phyloP scores from a whole-genome alignment of 2,113 vertebrate genomes.

The Ochotona curzoniae region DNA sequence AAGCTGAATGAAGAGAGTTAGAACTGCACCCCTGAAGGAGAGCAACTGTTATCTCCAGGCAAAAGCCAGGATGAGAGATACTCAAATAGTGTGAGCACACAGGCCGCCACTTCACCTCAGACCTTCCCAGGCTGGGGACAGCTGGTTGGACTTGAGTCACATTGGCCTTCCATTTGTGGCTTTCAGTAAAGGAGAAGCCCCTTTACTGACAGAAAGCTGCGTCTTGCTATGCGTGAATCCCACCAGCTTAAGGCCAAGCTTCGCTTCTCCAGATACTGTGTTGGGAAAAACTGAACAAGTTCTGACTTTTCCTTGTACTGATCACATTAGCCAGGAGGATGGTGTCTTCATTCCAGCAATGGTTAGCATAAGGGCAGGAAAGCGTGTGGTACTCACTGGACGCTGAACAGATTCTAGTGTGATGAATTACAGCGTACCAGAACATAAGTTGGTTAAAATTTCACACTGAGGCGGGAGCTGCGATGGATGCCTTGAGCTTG shows the following conservation, averaged over 20 bases:
- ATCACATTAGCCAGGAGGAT: not conserved
- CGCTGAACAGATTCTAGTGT: not conserved
- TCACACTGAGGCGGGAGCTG: not conserved
- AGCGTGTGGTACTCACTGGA: not conserved
- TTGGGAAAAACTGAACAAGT: not conserved
- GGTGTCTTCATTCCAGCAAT: not conserved
- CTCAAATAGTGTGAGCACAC: not conserved
- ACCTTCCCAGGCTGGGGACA: not conserved
- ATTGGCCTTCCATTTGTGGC: not conserved
- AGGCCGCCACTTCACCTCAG: not conserved
- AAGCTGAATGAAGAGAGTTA: not conserved
- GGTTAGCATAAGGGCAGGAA: not conserved
- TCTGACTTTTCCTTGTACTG: not conserved
- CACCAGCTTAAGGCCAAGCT: not conserved
- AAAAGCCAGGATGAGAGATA: not conserved
- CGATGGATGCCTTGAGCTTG: not conserved
- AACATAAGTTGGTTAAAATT: not conserved
- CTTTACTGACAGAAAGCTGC: not conserved
- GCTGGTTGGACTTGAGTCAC: rapidly evolving
- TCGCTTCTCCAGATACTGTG: not conserved
- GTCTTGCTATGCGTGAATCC: not conserved
- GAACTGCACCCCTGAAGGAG: not conserved
- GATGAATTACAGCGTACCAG: not conserved
- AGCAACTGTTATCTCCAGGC: not conserved
- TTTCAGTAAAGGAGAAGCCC: not conserved